Conservation (phyloP, 2,888 invertebrate genomes). For the Temnothorax unifasciatus region DNA sequence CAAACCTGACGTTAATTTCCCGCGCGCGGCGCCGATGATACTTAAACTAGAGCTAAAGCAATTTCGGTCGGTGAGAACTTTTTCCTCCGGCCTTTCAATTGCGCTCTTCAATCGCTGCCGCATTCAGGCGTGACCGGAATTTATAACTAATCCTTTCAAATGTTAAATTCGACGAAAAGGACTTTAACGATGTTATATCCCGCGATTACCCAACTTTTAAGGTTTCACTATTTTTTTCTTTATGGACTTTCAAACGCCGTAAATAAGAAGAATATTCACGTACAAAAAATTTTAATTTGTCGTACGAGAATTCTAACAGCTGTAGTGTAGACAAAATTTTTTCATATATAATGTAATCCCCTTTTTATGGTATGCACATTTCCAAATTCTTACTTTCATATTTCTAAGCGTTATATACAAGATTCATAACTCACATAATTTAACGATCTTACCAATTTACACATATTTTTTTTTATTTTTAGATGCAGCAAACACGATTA, state of each 20-base stretch:
- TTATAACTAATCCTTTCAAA: slow-evolving; percentile 16
- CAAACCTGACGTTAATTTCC: slow-evolving; percentile 46
- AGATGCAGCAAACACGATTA: not conserved
- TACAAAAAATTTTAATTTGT: not conserved
- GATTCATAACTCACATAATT: not conserved
- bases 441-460: not conserved
- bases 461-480: not conserved
- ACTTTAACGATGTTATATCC: not conserved
- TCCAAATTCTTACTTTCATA: not conserved
- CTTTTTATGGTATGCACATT: not conserved
- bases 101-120: slow-evolving; percentile 15
- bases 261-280: not conserved
- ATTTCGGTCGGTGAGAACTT: slow-evolving; percentile 33
- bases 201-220: not conserved
- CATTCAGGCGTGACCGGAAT: slow-evolving; percentile 25
- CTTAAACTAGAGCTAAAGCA: slow-evolving; percentile 8
- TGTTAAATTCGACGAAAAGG: not conserved
- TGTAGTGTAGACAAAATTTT: not conserved
- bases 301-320: not conserved
- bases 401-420: not conserved
- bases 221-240: not conserved
- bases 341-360: not conserved
- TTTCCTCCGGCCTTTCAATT: slow-evolving; percentile 19
- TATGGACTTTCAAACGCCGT: not conserved
- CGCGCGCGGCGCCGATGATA: slow-evolving; percentile 41